Evolutionary conservation across 2,888 invertebrate genomes (phyloP).

Genomic region (Bombylius discolor): DNA sequence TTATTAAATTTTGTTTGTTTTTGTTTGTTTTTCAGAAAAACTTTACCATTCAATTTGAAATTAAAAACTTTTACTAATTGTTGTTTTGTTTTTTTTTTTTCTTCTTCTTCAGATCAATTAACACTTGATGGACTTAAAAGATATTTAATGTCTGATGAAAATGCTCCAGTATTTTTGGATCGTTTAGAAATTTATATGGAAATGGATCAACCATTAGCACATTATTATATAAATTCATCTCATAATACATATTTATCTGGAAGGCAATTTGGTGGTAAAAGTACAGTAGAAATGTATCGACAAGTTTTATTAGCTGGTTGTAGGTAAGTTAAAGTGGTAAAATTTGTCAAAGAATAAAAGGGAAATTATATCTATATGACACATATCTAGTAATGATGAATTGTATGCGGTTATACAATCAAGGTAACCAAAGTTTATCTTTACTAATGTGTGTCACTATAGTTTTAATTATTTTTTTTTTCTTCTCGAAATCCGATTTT

Average conservation of each 20-base stretch:
- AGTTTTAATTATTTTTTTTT: background rate
- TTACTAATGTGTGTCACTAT: too few relatives aligned
- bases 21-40: background rate
- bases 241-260: constrained; percentile 92
- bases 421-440: too few relatives aligned
- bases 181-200: constrained; percentile 95
- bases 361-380: too few relatives aligned
- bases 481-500: background rate
- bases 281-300: constrained; percentile 97
- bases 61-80: background rate
- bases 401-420: background rate
- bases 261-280: constrained; percentile 95
- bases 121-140: constrained; percentile 94
- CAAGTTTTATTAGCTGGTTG: constrained; percentile 95
- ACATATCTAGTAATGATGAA: too few relatives aligned
- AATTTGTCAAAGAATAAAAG: background rate
- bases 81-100: too few relatives aligned
- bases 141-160: constrained; percentile 99
- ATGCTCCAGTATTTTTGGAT: constrained; percentile 97
- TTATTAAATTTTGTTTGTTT: too few relatives aligned
- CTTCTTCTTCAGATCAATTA: constrained; percentile 48
- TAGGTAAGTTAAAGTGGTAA: constrained; percentile 44
- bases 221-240: constrained; percentile 98
- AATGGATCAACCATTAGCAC: constrained; percentile 96
- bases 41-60: too few relatives aligned